These are phyloP conservation scores for Steromphala cineraria DNA, from an alignment of 2,888 invertebrate genomes.

Conservation along the genomic window DNA sequence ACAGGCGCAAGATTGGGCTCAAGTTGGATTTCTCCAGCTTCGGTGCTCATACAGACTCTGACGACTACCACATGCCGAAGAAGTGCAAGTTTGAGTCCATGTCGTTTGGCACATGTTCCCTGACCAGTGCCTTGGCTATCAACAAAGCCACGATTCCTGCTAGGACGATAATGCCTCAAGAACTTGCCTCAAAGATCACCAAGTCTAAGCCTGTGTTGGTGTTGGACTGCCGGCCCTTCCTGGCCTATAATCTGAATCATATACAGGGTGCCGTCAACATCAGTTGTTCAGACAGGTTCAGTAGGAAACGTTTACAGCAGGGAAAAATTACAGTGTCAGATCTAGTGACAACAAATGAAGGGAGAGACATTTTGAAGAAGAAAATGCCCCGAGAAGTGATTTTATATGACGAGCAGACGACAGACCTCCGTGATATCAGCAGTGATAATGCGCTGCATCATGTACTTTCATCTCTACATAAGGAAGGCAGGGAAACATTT, in stretches of 20 bases:
- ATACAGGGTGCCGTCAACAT: constrained; percentile 82
- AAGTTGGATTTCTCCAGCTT: constrained; percentile 45
- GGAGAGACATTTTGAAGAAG: constrained; percentile 80
- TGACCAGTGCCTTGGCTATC: constrained; percentile 6
- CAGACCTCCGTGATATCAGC: constrained; percentile 77
- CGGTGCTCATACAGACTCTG: constrained; percentile 18
- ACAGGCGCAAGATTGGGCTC: constrained; percentile 41
- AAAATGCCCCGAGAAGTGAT: constrained; percentile 79
- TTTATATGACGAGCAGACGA: constrained; percentile 83
- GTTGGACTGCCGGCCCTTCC: constrained; percentile 83
- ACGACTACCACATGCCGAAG: constrained; percentile 48
- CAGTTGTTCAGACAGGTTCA: constrained; percentile 84
- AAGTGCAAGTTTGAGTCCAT: constrained; percentile 60
- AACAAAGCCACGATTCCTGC: constrained; percentile 3
- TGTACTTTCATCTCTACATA: constrained; percentile 82
- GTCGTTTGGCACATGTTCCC: constrained; percentile 17
- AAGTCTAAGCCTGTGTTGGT: constrained; percentile 74
- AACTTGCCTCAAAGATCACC: constrained; percentile 54
- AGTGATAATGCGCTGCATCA: constrained; percentile 80
- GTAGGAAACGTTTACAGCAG: constrained; percentile 81
- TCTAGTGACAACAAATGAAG: constrained; percentile 81
- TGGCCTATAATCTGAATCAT: constrained; percentile 83
- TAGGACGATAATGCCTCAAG: constrained; percentile 55
- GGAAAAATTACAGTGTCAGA: constrained; percentile 83
- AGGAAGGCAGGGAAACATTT: constrained; percentile 82